These are phyloP conservation scores for Aleiodes testaceus DNA, from an alignment of 2,888 invertebrate species.

Conservation along the genomic window DNA sequence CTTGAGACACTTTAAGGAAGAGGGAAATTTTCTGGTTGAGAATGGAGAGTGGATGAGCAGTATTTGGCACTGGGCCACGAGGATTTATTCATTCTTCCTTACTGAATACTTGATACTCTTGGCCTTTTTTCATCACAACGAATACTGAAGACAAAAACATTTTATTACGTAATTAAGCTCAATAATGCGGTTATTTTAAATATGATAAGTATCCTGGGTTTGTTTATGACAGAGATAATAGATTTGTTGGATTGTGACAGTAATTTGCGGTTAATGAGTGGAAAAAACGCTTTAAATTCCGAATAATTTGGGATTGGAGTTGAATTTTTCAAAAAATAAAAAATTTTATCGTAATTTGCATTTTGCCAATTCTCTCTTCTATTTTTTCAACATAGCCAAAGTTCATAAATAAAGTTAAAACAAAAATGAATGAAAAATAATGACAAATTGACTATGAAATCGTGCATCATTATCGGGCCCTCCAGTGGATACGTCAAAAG, in stretches of 20 bases:
- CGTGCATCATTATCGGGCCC: slow-evolving; percentile 30
- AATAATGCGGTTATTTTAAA: slow-evolving; percentile 66
- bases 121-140: slow-evolving; percentile 51
- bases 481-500: slow-evolving; percentile 49
- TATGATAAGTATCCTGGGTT: slow-evolving; percentile 59
- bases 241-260: too few relatives aligned
- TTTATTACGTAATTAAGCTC: slow-evolving; percentile 69
- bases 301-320: too few relatives aligned
- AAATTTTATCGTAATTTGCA: neutral
- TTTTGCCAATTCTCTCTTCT: neutral
- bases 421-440: slow-evolving; percentile 4
- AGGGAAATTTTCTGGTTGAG: slow-evolving; percentile 1
- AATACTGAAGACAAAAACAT: slow-evolving; percentile 66
- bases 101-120: slow-evolving; percentile 41
- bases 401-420: neutral
- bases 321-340: neutral
- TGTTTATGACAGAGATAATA: slow-evolving; percentile 4
- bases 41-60: slow-evolving; percentile 14
- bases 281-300: neutral
- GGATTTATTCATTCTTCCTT: slow-evolving; percentile 43
- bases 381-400: neutral
- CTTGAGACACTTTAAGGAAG: neutral
- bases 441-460: slow-evolving; percentile 35
- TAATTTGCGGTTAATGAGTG: too few relatives aligned
- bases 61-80: slow-evolving; percentile 43